phyloP scores from a whole-genome alignment of 2,888 invertebrate genomes.

The Stenchaetothrips biformis region DNA sequence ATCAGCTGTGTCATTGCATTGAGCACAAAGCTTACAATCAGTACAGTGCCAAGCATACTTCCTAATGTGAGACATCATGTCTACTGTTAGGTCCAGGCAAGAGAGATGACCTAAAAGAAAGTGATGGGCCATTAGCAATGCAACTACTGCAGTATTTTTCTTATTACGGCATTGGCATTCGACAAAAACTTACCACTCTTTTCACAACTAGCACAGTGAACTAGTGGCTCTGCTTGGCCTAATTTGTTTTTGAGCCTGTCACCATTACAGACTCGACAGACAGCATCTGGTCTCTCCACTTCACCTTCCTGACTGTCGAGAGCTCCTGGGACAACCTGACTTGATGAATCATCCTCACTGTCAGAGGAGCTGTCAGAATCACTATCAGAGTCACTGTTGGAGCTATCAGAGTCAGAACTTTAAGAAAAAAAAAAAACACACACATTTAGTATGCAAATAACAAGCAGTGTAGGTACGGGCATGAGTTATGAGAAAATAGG shows the following conservation, averaged over 20 bases:
- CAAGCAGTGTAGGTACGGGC: not conserved
- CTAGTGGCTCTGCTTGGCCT: constrained; percentile 51
- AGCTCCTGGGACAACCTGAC: not conserved
- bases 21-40: constrained; percentile 85
- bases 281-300: constrained; percentile 38
- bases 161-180: not conserved
- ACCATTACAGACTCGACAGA: constrained; percentile 50
- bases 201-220: constrained; percentile 58
- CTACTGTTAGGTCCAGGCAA: constrained; percentile 77
- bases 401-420: constrained; percentile 29
- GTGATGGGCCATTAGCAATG: not conserved
- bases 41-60: constrained; percentile 91
- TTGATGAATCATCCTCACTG: not conserved
- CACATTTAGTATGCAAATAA: constrained; percentile 31
- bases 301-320: not conserved
- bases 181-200: constrained; percentile 53
- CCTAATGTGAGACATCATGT: constrained; percentile 77
- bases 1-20: constrained; percentile 74
- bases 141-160: too few relatives aligned
- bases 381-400: constrained; percentile 46
- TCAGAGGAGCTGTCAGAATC: constrained; percentile 38
- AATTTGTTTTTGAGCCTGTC: constrained; percentile 48
- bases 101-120: constrained; percentile 63
- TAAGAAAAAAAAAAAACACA: constrained; percentile 29
- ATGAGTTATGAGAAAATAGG: constrained; percentile 30